A percentile compares a stretch with the other conserved stretches of the same genome.
These are phyloP conservation scores for Melospiza melodia DNA, from an alignment of 2,113 vertebrate genomes.

Conservation along the genomic window DNA sequence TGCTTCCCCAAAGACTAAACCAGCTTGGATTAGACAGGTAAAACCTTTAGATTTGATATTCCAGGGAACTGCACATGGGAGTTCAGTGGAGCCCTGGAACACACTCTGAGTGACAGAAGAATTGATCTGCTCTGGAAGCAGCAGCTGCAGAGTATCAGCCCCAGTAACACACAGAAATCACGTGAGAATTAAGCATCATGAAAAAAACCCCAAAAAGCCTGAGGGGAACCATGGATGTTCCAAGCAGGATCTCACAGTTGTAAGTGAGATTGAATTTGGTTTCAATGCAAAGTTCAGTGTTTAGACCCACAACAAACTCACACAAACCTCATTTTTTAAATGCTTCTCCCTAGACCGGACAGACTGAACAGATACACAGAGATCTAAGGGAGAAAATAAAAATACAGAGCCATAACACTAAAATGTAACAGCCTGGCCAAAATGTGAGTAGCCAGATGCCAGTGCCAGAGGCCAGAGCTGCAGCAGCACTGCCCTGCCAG, in stretches of 20 bases:
- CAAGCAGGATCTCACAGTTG: not conserved
- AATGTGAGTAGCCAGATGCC: conserved; percentile 14
- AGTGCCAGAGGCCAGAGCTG: conserved; percentile 10
- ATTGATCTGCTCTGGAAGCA: not conserved
- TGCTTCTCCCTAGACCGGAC: not conserved
- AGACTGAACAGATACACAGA: not conserved
- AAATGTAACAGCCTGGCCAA: conserved; percentile 23
- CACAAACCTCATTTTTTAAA: not conserved
- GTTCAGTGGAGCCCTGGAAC: not conserved
- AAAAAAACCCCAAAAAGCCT: not conserved
- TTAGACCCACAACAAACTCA: not conserved
- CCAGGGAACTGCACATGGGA: not conserved
- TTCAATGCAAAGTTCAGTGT: not conserved
- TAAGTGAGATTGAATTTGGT: not conserved
- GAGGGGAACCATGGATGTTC: not conserved
- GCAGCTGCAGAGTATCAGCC: not conserved
- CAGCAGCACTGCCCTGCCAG: not conserved
- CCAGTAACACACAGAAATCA: not conserved
- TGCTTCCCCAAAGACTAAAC: not conserved
- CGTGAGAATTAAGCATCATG: not conserved
- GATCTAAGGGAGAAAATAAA: not conserved
- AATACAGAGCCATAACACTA: not conserved
- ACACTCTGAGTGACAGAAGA: not conserved
- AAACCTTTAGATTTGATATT: not conserved
- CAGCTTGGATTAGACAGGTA: not conserved